Base-by-base conservation (phyloP, 2,113 vertebrate species). In the Silurus glanis region DNA sequence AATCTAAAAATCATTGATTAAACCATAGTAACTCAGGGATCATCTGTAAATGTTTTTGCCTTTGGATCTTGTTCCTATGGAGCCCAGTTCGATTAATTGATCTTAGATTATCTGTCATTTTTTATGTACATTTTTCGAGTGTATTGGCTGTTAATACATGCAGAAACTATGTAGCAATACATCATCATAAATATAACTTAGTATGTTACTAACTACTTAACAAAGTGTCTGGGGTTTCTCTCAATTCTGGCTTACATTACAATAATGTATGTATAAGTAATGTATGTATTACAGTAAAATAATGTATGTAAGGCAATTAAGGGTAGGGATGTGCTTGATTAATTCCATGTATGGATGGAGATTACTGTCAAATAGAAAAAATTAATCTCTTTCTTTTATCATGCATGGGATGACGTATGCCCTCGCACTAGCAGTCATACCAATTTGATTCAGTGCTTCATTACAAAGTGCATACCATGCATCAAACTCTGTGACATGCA, bases 381-480 rank as follows among this genome's bases (percentile, higher is more conserved):
- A 47, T 72, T 3, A 25, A 21, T 21, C 5, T 6, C 51, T n/a
- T 49, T 13, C 37, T 58, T 14, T 51, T 51, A 75, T 51, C 72
- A n/a, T 75, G 9, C 21, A 7, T 51, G 21, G 47, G 5, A 75
- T 74, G 71, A 49, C 5, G 14, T 78, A 25, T 25, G 14, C 13
- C n/a, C 53, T 79, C 1, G 25, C 74, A 55, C 49, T 13, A 28
- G 72, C n/a, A 55, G 25, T 76, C 51, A 55, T 76, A 76, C 51
- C 51, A 79, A 17, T 56, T 28, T 19, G n/a, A 56, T 79, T 58
- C 75, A 56, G 51, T 37, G 53, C 53, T 16, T n/a, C 75, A 58
- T 79, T 79, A 79, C n/a, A 79, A 37, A 56, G 53, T 79, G n/a
- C n/a, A 56, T 56, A n/a, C 51, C n/a, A 78, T 78, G n/a, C 53